Conservation (phyloP, 1,140 invertebrate genomes). For the Trachymyrmex septentrionalis region DNA sequence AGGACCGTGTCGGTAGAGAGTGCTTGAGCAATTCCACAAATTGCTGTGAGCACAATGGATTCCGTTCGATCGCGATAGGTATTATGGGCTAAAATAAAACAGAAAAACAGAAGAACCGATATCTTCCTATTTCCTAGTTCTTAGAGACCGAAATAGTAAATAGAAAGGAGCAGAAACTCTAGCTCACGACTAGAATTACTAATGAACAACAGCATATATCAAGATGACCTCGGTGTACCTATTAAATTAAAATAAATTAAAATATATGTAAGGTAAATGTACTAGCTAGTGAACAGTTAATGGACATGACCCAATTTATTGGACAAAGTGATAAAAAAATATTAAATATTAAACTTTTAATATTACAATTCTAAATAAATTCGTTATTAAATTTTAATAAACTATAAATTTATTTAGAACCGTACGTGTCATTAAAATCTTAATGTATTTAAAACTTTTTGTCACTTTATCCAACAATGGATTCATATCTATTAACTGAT, state of each 20-base stretch:
- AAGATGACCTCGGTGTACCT: neutral
- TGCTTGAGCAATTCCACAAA: conserved; percentile 58
- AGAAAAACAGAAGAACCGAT: neutral
- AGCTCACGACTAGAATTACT: conserved; percentile 44
- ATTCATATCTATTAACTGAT: too few species aligned
- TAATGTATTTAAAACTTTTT: too few species aligned
- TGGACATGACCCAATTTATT: too few species aligned
- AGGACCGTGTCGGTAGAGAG: neutral
- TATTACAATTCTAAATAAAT: too few species aligned
- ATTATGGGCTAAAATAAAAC: conserved; percentile 31
- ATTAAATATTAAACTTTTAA: too few species aligned
- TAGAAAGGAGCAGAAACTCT: neutral
- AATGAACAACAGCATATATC: neutral
- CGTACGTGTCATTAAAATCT: too few species aligned
- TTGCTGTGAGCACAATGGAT: conserved; percentile 60
- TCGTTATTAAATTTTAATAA: too few species aligned
- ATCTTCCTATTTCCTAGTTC: neutral
- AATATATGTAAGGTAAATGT: neutral
- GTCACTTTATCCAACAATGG: too few species aligned
- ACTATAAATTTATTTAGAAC: too few species aligned
- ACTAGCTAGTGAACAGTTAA: too few species aligned
- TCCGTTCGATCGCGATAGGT: conserved; percentile 37
- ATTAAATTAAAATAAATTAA: conserved; percentile 32
- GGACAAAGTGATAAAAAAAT: too few species aligned
- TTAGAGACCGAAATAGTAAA: neutral